These are phyloP conservation scores for Alexandromys fortis DNA, from an alignment of 2,113 vertebrate genomes.

Conservation along the genomic window DNA sequence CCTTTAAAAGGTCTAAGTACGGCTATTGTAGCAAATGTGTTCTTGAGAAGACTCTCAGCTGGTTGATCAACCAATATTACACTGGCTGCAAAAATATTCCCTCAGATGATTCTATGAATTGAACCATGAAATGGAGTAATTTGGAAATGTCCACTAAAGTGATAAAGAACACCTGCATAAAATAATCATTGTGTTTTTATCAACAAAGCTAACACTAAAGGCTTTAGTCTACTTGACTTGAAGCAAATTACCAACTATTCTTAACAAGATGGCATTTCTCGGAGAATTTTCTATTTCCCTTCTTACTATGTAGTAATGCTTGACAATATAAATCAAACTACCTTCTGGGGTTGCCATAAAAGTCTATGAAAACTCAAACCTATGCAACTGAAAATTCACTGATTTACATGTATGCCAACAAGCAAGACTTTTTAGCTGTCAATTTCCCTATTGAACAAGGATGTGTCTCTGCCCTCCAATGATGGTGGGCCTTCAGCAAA, in stretches of 20 bases:
- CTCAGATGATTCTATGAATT: slow-evolving; percentile 4
- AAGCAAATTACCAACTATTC: slow-evolving; percentile 43
- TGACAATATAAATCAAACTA: not conserved
- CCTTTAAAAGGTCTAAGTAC: slow-evolving; percentile 30
- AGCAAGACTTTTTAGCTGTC: not conserved
- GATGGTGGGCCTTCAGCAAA: not conserved
- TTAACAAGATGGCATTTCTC: not conserved
- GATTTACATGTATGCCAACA: not conserved
- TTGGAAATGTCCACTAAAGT: slow-evolving; percentile 39
- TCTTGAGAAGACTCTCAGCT: not conserved
- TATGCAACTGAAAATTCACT: not conserved
- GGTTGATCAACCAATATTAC: slow-evolving; percentile 20
- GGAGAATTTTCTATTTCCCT: not conserved
- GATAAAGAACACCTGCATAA: slow-evolving; percentile 52
- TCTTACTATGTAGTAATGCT: not conserved
- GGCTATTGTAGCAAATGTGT: not conserved
- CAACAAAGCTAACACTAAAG: slow-evolving; percentile 4
- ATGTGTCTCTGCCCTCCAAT: not conserved
- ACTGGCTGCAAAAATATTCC: slow-evolving; percentile 16
- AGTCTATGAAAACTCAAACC: not conserved
- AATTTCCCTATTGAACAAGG: not conserved
- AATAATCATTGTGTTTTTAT: slow-evolving; percentile 43
- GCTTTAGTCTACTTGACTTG: slow-evolving; percentile 10
- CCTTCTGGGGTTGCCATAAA: not conserved
- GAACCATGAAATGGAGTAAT: slow-evolving; percentile 58